Evolutionary conservation across 2,888 invertebrate genomes (phyloP).

Genomic region (Oasisia sp.): DNA sequence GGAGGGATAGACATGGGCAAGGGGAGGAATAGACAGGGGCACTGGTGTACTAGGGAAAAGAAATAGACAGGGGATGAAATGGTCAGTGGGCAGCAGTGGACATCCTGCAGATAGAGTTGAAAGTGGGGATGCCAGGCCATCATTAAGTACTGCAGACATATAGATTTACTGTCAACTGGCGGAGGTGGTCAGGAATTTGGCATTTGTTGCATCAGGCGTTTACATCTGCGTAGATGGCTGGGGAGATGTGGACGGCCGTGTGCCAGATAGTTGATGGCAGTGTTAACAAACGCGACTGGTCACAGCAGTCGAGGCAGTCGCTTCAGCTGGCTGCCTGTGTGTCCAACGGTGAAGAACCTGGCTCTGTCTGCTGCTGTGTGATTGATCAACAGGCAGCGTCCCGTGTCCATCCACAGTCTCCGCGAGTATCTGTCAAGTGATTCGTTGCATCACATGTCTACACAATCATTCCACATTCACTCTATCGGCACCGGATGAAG

Average conservation of each 20-base stretch:
- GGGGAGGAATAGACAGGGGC: too few species aligned
- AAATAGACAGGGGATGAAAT: too few species aligned
- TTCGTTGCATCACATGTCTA: not conserved
- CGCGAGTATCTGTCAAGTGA: not conserved
- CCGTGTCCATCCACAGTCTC: not conserved
- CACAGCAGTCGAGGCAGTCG: not conserved
- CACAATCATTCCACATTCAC: too few species aligned
- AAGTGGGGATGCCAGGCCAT: not conserved
- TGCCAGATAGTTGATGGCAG: not conserved
- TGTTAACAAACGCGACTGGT: not conserved
- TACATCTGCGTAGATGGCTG: not conserved
- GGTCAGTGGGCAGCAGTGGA: not conserved
- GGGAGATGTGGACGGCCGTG: not conserved
- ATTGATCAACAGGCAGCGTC: not conserved
- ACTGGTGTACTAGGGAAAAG: too few species aligned
- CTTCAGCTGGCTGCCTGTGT: not conserved
- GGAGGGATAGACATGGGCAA: too few species aligned
- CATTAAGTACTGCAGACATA: constrained; percentile 10
- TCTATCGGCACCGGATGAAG: too few species aligned
- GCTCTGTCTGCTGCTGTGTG: not conserved
- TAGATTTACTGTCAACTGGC: not conserved
- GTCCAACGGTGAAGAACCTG: not conserved
- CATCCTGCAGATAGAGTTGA: not conserved
- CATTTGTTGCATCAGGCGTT: not conserved
- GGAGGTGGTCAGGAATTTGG: not conserved